Conservation (phyloP, 2,888 invertebrate genomes). For the Tetropium fuscum region DNA sequence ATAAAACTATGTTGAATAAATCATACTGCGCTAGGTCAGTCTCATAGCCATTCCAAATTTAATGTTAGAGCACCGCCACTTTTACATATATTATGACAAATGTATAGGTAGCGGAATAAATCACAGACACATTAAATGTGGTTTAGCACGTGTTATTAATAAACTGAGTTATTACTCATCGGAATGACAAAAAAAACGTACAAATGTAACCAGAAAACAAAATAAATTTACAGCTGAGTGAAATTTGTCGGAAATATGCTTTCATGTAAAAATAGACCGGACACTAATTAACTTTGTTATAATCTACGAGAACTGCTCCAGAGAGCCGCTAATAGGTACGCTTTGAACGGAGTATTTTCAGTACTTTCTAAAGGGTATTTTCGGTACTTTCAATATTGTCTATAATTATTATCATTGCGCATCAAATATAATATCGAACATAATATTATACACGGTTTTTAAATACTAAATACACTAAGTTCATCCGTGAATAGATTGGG, state of each 20-base stretch:
- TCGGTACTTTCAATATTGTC: too few relatives aligned
- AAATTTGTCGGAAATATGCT: slow-evolving; percentile 50
- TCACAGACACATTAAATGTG: slow-evolving; percentile 29
- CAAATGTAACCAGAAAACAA: slow-evolving; percentile 27
- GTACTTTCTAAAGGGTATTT: too few relatives aligned
- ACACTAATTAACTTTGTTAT: slow-evolving; percentile 47
- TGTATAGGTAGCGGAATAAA: slow-evolving; percentile 14
- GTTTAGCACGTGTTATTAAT: slow-evolving; percentile 34
- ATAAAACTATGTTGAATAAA: too few relatives aligned
- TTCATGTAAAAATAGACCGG: slow-evolving; percentile 51
- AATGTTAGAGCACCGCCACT: background rate
- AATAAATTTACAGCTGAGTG: slow-evolving; percentile 44
- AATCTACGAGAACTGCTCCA: slow-evolving; percentile 24
- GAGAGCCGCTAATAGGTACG: too few relatives aligned
- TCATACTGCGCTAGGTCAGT: slow-evolving; percentile 16
- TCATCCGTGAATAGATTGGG: too few relatives aligned
- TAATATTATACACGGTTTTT: too few relatives aligned
- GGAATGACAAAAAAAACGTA: slow-evolving; percentile 33
- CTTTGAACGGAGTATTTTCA: too few relatives aligned
- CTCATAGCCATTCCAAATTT: background rate
- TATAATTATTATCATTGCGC: too few relatives aligned
- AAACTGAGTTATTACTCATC: slow-evolving; percentile 32
- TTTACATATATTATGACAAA: slow-evolving; percentile 20
- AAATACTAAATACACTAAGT: too few relatives aligned
- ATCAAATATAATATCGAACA: too few relatives aligned